Percentiles rank a stretch among this genome's conserved stretches.
Evolutionary conservation across 2,888 invertebrate species (phyloP).

Genomic region (Leptinotarsa tumamoca): DNA sequence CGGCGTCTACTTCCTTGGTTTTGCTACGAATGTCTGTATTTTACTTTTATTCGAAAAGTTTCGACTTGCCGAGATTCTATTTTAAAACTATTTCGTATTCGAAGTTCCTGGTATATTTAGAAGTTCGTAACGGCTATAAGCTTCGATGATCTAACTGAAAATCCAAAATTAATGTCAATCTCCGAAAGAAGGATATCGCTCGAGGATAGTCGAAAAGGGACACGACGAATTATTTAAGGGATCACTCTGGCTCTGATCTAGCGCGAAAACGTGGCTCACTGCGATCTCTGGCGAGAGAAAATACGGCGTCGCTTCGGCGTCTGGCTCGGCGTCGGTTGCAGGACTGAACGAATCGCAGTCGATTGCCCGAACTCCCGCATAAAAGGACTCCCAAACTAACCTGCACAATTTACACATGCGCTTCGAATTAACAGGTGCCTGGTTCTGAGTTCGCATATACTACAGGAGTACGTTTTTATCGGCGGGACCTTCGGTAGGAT

Average conservation of each 20-base stretch:
- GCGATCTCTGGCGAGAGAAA: constrained; percentile 7
- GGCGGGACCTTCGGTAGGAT: constrained; percentile 2
- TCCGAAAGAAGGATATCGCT: not conserved
- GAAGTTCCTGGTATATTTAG: constrained; percentile 47
- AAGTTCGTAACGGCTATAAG: constrained; percentile 38
- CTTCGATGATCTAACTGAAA: constrained; percentile 43
- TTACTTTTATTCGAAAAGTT: constrained; percentile 49
- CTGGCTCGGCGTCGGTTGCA: constrained; percentile 33
- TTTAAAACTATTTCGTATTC: constrained; percentile 50
- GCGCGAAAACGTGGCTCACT: constrained; percentile 24
- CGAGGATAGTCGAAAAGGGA: not conserved
- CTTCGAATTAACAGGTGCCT: constrained; percentile 56
- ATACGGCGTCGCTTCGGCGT: constrained; percentile 30
- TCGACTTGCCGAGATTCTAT: constrained; percentile 44
- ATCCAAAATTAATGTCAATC: constrained; percentile 13
- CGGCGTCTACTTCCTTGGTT: constrained; percentile 35
- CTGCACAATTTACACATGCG: constrained; percentile 56
- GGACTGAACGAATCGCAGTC: constrained; percentile 41
- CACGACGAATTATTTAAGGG: constrained; percentile 5
- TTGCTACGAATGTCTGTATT: constrained; percentile 40
- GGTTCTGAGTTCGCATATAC: constrained; percentile 23
- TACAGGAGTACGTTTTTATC: constrained; percentile 4
- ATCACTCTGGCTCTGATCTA: not conserved
- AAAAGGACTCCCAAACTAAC: constrained; percentile 50
- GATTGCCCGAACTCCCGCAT: constrained; percentile 44